These are phyloP conservation scores for Steinernema carpocapsae DNA, from an alignment of 2,888 invertebrate genomes.

Conservation along the genomic window DNA sequence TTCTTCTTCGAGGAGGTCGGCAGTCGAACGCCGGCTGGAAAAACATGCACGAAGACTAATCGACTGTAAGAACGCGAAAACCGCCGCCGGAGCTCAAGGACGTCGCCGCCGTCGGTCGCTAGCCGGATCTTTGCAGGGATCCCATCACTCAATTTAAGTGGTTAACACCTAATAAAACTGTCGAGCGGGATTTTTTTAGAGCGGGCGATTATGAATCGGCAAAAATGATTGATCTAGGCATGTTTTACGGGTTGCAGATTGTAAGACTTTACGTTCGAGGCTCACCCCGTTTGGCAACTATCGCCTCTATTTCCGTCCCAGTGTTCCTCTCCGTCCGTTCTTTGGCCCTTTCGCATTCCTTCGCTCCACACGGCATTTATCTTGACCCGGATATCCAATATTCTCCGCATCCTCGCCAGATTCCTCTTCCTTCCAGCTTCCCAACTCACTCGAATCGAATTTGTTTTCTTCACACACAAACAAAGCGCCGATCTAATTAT, in stretches of 20 bases:
- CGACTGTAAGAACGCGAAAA: slow-evolving; percentile 18
- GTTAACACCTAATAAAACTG: too few species aligned
- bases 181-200: too few species aligned
- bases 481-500: slow-evolving; percentile 33
- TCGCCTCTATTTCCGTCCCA: too few species aligned
- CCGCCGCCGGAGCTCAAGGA: slow-evolving; percentile 1
- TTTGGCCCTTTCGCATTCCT: too few species aligned
- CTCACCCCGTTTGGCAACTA: too few species aligned
- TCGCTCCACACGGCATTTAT: neutral
- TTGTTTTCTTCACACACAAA: slow-evolving; percentile 29
- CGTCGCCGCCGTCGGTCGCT: neutral
- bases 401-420: neutral
- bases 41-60: slow-evolving; percentile 34
- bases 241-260: too few species aligned
- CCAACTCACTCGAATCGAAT: slow-evolving; percentile 11
- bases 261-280: neutral
- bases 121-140: too few species aligned
- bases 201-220: too few species aligned
- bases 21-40: slow-evolving; percentile 26
- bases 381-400: slow-evolving; percentile 13
- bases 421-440: neutral
- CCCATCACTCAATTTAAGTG: too few species aligned
- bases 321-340: too few species aligned
- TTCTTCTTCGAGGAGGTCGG: neutral
- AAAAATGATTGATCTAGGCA: too few species aligned